A percentile compares a stretch with the other conserved stretches of the same genome.
phyloP scores from a whole-genome alignment of 1,140 invertebrate genomes.

The Potamilus streckersoni region DNA sequence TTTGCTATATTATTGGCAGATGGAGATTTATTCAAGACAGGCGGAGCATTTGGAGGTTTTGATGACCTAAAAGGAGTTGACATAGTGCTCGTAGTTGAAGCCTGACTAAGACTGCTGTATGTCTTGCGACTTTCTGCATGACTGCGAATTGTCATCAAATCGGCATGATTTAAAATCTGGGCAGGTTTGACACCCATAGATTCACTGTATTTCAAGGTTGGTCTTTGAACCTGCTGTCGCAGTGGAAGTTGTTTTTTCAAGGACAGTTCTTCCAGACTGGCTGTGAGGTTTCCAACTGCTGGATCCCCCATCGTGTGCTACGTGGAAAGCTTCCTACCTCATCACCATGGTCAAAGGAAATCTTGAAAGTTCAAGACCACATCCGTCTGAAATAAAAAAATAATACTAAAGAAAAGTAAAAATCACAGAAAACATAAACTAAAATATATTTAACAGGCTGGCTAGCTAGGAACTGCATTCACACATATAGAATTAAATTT shows the following conservation, averaged over 20 bases:
- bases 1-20: slow-evolving; percentile 38
- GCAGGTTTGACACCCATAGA: slow-evolving; percentile 39
- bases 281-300: slow-evolving; percentile 45
- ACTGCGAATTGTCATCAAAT: slow-evolving; percentile 31
- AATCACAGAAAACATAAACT: no score
- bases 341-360: no score
- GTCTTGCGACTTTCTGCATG: slow-evolving; percentile 32
- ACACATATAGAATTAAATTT: no score
- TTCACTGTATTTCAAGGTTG: slow-evolving; percentile 58
- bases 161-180: slow-evolving; percentile 46
- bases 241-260: slow-evolving; percentile 59
- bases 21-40: slow-evolving; percentile 12
- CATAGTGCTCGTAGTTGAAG: slow-evolving; percentile 27
- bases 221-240: slow-evolving; percentile 57
- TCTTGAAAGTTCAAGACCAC: no score
- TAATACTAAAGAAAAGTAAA: no score
- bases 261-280: slow-evolving; percentile 53
- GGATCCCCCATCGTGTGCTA: slow-evolving; percentile 35
- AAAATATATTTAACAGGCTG: no score
- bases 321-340: no score
- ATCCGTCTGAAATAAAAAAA: no score
- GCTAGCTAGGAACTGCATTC: no score
- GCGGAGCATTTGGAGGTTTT: slow-evolving; percentile 23
- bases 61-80: slow-evolving; percentile 37
- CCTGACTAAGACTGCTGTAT: slow-evolving; percentile 38